Conservation (phyloP, 2,888 invertebrate genomes). For the Ophion costatus region DNA sequence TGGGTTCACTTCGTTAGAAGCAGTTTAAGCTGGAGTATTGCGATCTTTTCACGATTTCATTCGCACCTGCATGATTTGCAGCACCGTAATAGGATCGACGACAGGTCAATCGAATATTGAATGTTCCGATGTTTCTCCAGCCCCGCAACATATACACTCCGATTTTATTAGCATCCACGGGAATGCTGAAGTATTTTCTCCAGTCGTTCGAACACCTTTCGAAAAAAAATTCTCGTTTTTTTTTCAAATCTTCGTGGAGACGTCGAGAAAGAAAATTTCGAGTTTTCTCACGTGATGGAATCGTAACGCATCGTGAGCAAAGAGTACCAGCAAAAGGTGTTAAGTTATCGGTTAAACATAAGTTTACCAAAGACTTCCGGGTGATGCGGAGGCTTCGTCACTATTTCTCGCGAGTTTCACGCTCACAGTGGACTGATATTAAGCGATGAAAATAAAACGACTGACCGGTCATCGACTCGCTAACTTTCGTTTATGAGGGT, state of each 20-base stretch:
- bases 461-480: constrained; percentile 60
- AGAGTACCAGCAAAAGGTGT: constrained; percentile 15
- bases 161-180: not conserved
- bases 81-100: not conserved
- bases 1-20: not conserved
- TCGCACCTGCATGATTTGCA: not conserved
- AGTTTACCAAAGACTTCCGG: not conserved
- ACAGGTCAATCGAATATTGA: not conserved
- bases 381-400: not conserved
- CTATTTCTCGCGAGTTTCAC: not conserved
- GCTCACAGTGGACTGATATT: constrained; percentile 58
- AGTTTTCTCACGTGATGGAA: not conserved
- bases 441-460: constrained; percentile 57
- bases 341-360: constrained; percentile 41
- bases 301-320: constrained; percentile 1
- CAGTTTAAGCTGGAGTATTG: not conserved
- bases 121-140: not conserved
- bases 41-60: not conserved
- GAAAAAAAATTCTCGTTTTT: too few species aligned
- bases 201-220: not conserved
- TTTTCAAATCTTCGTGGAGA: too few species aligned
- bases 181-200: not conserved
- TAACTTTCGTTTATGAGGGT: constrained; percentile 66
- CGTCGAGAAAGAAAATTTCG: too few species aligned
- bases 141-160: too few species aligned